These are phyloP conservation scores for Tetranychus truncatus DNA, from an alignment of 2,888 invertebrate species.

Conservation along the genomic window DNA sequence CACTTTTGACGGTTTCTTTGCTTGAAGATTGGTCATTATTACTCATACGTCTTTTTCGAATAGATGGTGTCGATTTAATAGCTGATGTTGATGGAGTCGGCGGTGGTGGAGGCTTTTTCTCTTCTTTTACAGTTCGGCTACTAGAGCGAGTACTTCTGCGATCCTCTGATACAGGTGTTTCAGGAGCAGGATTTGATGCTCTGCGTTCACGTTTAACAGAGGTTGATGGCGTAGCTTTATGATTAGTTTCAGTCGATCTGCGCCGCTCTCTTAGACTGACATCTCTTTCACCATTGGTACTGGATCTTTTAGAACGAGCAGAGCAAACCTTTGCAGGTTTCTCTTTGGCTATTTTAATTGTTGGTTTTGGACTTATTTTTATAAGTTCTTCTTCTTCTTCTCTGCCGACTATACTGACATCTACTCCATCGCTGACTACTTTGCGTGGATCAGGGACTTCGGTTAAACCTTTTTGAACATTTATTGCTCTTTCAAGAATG, in stretches of 20 bases:
- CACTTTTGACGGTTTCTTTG: not conserved
- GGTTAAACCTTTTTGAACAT: constrained; percentile 53
- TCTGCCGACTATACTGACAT: constrained; percentile 27
- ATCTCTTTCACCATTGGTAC: not conserved
- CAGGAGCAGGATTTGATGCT: not conserved
- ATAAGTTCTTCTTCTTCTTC: constrained; percentile 23
- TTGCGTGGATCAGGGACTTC: constrained; percentile 37
- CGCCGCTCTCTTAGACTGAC: not conserved
- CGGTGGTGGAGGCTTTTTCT: not conserved
- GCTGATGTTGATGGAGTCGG: not conserved
- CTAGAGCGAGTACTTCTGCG: not conserved
- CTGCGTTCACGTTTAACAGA: not conserved
- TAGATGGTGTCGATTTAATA: not conserved
- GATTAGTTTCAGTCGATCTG: not conserved
- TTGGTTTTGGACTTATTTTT: constrained; percentile 10
- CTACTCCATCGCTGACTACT: constrained; percentile 26
- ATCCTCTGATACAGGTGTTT: not conserved
- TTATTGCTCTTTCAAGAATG: constrained; percentile 62
- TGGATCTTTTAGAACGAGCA: not conserved
- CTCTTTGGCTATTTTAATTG: not conserved
- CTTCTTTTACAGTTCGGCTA: not conserved
- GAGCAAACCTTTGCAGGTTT: not conserved
- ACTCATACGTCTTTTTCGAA: not conserved
- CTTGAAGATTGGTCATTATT: not conserved
- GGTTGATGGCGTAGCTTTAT: not conserved